A percentile compares a stretch with the other conserved stretches of the same genome.
phyloP scores from a whole-genome alignment of 2,797 vertebrate genomes.

The Rhinella marina region DNA sequence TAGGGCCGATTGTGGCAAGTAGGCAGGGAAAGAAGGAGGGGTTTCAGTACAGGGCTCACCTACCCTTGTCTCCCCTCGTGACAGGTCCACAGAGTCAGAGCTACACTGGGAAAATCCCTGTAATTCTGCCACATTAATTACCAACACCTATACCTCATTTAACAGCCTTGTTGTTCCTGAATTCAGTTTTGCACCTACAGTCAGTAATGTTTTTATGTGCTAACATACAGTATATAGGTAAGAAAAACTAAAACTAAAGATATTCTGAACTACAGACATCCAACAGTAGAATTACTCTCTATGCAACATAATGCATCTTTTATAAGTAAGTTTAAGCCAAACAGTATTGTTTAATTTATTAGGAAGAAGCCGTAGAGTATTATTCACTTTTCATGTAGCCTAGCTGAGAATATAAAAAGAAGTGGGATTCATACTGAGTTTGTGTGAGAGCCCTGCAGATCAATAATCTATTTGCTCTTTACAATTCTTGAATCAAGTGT shows the following conservation, averaged over 20 bases:
- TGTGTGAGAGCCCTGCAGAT: slow-evolving; percentile 19
- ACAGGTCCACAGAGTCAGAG: no score
- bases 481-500: slow-evolving; percentile 36
- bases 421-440: slow-evolving; percentile 10
- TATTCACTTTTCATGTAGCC: slow-evolving; percentile 24
- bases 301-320: slow-evolving; percentile 23
- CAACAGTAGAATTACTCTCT: background rate
- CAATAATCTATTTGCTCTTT: slow-evolving; percentile 50
- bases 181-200: no score
- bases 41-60: no score
- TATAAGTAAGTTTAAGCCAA: slow-evolving; percentile 15
- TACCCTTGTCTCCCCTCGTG: no score
- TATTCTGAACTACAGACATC: background rate
- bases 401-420: slow-evolving; percentile 33
- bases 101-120: no score
- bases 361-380: background rate
- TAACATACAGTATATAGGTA: background rate
- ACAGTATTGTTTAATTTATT: slow-evolving; percentile 30
- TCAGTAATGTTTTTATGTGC: no score
- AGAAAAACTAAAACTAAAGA: background rate
- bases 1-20: no score
- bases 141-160: no score
- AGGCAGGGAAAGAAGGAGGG: no score
- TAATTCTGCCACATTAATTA: no score
- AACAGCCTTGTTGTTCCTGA: no score